phyloP scores from a whole-genome alignment of 2,888 invertebrate genomes.

The Zeuzera pyrina region DNA sequence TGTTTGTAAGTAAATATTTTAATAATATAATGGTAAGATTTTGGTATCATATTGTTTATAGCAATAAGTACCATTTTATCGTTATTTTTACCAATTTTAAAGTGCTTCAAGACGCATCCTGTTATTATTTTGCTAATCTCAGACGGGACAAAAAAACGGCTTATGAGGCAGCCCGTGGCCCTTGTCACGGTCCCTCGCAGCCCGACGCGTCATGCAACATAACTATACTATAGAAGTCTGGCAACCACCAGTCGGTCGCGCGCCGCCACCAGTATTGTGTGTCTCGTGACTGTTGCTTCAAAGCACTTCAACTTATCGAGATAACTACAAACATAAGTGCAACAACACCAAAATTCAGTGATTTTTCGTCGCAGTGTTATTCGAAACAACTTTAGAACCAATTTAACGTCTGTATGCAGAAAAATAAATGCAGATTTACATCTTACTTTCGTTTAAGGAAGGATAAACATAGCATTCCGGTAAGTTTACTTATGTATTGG shows the following conservation, averaged over 20 bases:
- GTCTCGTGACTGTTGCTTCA: slow-evolving; percentile 23
- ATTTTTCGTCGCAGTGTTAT: not conserved
- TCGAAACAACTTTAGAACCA: not conserved
- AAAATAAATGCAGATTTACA: slow-evolving; percentile 49
- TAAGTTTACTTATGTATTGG: slow-evolving; percentile 50
- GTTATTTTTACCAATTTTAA: no score
- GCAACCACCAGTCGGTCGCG: slow-evolving; percentile 42
- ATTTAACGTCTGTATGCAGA: no score
- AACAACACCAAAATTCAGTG: slow-evolving; percentile 18
- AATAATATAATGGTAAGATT: no score
- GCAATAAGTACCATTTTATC: no score
- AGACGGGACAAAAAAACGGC: slow-evolving; percentile 62
- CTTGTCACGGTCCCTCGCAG: slow-evolving; percentile 50
- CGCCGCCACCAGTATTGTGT: slow-evolving; percentile 36
- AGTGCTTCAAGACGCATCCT: no score
- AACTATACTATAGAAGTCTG: not conserved
- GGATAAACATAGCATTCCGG: slow-evolving; percentile 63
- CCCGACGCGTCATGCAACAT: not conserved
- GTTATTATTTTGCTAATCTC: no score
- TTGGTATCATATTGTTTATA: no score
- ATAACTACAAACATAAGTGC: slow-evolving; percentile 39
- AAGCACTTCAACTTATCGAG: slow-evolving; percentile 26
- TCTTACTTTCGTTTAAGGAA: slow-evolving; percentile 44
- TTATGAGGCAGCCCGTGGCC: slow-evolving; percentile 48
- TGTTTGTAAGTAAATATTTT: no score